Evolutionary conservation across 2,113 vertebrate genomes (phyloP), one percentile per base, ranked within the genome.

Genomic region (Strigops habroptila): DNA sequence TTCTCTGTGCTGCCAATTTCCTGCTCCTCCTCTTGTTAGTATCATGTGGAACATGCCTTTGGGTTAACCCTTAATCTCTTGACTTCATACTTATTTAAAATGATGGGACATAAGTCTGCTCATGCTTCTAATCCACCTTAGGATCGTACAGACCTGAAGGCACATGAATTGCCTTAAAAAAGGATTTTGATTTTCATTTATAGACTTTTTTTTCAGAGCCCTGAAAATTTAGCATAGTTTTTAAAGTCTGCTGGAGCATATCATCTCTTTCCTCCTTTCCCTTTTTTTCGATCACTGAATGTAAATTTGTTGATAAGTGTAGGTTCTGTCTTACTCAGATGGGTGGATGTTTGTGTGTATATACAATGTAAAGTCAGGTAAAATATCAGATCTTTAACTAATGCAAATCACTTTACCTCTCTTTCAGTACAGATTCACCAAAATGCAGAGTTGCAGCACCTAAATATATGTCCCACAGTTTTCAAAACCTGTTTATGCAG

Each of bases 81-180:
- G 7, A 62, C 7, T 73, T 78, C 33, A 53, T 59, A 14, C 2
- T 84, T 53, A 24, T 33, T 82, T 86, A 43, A 92, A 91, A 67
- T n/a, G 24, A 79, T 73, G 4, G 6, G 0, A 43, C 13, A 35
- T 30, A 12, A 70, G 4, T 51, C 27, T 63, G 7, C 5, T 57
- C 4, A 44, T 41, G 9, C 13, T 88, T 48, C 10, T 70, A 63
- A 78, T 43, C 5, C 22, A 44, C 21, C 2, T 17, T 24, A n/a
- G 2, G 19, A 57, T 30, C 28, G 3, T 2, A 4, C 3, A 5
- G 30, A 78, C 1, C 8, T 62, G 35, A 84, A 13, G 5, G 1
- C 8, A 33, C 18, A 12, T 22, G 6, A 86, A 59, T 39, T 86
- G 21, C 3, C 33, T 57, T 70, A 70, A 65, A 78, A 75, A 27